These are phyloP conservation scores for Pteronura brasiliensis DNA, from an alignment of 2,113 vertebrate genomes.

Conservation along the genomic window DNA sequence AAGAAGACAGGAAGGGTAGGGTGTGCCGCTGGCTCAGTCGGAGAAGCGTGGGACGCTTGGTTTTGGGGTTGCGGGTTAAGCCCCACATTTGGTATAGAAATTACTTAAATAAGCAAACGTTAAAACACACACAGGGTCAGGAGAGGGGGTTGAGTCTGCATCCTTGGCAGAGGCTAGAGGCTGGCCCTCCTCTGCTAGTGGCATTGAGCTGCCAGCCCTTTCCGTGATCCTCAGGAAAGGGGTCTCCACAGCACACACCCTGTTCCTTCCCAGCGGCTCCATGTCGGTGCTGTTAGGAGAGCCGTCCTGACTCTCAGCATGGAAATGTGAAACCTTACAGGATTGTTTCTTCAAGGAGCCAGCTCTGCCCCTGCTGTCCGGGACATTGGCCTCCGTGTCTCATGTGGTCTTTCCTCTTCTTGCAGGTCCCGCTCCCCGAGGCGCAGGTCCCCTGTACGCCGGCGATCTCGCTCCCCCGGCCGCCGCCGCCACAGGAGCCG, in stretches of 20 bases:
- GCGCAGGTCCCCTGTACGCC: slow-evolving; percentile 93
- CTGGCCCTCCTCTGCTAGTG: not conserved
- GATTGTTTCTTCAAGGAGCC: not conserved
- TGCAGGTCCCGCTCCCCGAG: slow-evolving; percentile 94
- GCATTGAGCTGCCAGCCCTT: too few species aligned
- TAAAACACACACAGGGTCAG: not conserved
- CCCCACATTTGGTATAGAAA: not conserved
- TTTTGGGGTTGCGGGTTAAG: not conserved
- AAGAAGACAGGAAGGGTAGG: not conserved
- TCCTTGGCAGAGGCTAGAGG: not conserved
- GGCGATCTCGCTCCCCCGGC: slow-evolving; percentile 95
- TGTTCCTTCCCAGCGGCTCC: not conserved
- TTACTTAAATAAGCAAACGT: too few species aligned
- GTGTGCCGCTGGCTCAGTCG: not conserved
- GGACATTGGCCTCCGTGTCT: not conserved
- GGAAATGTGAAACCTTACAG: not conserved
- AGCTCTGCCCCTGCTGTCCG: not conserved
- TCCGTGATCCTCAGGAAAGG: not conserved
- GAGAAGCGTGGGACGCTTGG: not conserved
- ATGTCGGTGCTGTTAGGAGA: too few species aligned
- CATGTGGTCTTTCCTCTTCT: not conserved
- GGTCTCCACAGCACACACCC: not conserved
- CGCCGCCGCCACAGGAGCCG: slow-evolving; percentile 96
- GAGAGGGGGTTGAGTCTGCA: not conserved
- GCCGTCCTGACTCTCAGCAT: not conserved